Evolutionary conservation across 2,797 vertebrate genomes (phyloP).

Genomic region (Chloroceryle inda): DNA sequence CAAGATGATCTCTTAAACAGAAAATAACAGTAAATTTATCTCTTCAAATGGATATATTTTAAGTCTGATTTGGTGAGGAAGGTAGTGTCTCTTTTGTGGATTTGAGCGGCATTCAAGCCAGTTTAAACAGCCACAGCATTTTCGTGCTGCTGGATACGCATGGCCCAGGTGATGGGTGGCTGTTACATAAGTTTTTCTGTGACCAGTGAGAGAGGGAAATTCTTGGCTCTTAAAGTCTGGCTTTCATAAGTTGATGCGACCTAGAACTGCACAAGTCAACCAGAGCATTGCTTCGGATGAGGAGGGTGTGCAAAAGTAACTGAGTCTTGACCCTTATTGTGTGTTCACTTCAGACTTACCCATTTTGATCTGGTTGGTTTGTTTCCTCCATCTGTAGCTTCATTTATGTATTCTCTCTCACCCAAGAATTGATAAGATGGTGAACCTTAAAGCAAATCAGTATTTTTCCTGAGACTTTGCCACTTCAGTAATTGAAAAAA

Average conservation of each 20-base stretch:
- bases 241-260: fast-evolving
- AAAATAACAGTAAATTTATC: neutral
- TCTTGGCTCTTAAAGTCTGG: neutral
- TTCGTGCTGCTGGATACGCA: neutral
- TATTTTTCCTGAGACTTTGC: neutral
- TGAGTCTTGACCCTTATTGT: neutral
- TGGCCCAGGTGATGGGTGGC: neutral
- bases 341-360: neutral
- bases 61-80: neutral
- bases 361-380: neutral
- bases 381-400: neutral
- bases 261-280: neutral
- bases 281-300: neutral
- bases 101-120: neutral
- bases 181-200: neutral
- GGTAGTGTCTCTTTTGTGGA: neutral
- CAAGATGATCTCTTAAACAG: neutral
- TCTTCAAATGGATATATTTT: neutral
- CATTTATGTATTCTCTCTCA: neutral
- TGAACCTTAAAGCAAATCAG: neutral
- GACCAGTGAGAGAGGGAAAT: neutral
- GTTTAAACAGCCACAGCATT: neutral
- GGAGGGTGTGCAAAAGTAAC: neutral
- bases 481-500: neutral
- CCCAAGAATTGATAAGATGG: neutral